Evolutionary conservation across 1,140 invertebrate genomes (phyloP).

Genomic region (Philotrypesis tridentata): DNA sequence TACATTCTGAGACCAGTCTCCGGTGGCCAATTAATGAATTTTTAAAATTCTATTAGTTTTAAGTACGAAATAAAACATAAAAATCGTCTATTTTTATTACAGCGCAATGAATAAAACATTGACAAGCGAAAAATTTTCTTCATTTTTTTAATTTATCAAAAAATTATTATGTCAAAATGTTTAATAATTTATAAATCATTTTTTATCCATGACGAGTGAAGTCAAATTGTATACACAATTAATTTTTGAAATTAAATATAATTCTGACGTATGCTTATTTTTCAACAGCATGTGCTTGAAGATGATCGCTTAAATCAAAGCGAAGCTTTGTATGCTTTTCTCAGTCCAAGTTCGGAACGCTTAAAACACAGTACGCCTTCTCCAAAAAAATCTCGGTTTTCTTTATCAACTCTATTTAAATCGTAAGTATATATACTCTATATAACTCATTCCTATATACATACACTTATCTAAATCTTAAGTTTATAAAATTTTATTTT

Average conservation of each 20-base stretch:
- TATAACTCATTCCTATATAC: neutral
- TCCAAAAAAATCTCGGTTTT: conserved; percentile 89
- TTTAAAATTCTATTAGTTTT: no score
- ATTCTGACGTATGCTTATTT: conserved; percentile 45
- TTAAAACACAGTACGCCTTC: conserved; percentile 84
- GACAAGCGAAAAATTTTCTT: no score
- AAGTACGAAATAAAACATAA: no score
- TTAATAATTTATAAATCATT: no score
- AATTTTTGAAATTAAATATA: conserved; percentile 28
- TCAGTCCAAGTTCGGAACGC: conserved; percentile 91
- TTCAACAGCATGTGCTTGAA: conserved; percentile 85
- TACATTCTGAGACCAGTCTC: no score
- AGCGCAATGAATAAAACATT: no score
- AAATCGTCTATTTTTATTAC: no score
- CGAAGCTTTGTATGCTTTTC: conserved; percentile 90
- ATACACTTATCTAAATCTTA: neutral
- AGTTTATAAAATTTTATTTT: neutral
- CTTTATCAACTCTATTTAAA: conserved; percentile 89
- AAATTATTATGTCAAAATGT: no score
- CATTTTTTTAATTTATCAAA: no score
- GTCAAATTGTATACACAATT: conserved; percentile 19
- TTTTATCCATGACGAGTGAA: no score
- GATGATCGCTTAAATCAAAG: conserved; percentile 90
- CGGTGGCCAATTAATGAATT: no score
- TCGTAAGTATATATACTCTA: conserved; percentile 74